Evolutionary conservation across 1,140 invertebrate species (phyloP), one percentile per base, ranked within the genome.

Genomic region (Drosophila saltans): DNA sequence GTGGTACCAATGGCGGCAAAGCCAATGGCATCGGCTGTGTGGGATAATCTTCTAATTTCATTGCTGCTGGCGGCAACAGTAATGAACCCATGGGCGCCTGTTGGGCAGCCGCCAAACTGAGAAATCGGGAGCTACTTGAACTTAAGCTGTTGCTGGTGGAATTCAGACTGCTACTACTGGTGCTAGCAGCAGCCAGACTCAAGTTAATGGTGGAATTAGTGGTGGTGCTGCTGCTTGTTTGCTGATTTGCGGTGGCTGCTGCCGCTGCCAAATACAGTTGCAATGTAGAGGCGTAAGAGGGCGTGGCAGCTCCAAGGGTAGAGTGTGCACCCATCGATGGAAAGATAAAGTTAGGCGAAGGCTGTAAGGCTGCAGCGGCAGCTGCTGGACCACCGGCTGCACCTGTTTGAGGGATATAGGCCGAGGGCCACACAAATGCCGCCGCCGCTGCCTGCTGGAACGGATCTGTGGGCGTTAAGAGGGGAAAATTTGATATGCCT

Each of bases 361-460:
- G 95, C 48, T 96, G 92, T 33, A 95, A 90, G 24, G 95, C 91
- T 21, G 95, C 57, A 11, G 72, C 72, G 26, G 67, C 75, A 55
- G 67, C 67, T 1, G 75, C 64, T 94, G 93, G 78, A 95, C 94
- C 80, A 94, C 94, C 59, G 95, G 95, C 95, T 94, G 96, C 56
- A 28, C 78, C 74, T 36, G 75, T 75, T 57, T 91, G 90, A 8
- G 85, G 90, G 62, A 91, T 81, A 61, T 91, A 91, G 52, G 85
- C 81, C 16, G 91, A 91, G 58, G 91, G 86, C 90, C 88, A 91
- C 45, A 91, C 90, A 41, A 91, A 90, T 30, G 83, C 86, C 62
- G 90, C 91, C 3, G 96, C 95, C n/a, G 96, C 95, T 1, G 96
- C 94, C 90, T 96, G 95, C 77, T 96, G 96, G 91, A 95, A 93